phyloP scores from a whole-genome alignment of 2,888 invertebrate species.

The Timema cristinae region DNA sequence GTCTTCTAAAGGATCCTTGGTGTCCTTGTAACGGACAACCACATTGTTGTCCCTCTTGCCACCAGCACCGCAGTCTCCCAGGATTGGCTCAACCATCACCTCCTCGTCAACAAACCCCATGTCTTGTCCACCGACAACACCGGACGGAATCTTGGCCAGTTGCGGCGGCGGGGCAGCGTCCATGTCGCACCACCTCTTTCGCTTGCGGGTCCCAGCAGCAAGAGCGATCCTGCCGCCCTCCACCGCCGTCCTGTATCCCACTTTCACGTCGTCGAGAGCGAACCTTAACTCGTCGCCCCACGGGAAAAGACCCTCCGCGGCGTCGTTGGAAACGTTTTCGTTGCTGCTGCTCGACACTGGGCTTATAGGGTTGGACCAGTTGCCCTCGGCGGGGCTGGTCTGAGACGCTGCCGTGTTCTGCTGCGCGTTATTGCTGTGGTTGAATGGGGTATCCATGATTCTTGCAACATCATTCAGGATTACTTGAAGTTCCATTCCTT shows the following conservation, averaged over 20 bases:
- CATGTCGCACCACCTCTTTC: conserved; percentile 24
- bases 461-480: conserved; percentile 29
- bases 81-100: conserved; percentile 11
- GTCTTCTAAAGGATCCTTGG: conserved; percentile 9
- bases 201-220: conserved; percentile 19
- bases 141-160: neutral
- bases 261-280: neutral
- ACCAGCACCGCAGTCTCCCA: neutral
- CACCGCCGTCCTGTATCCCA: neutral
- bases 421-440: neutral
- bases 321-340: neutral
- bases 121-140: neutral
- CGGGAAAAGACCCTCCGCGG: neutral
- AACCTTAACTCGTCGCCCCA: conserved; percentile 3
- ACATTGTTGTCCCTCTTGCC: neutral
- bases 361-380: conserved; percentile 19
- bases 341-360: conserved; percentile 4
- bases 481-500: conserved; percentile 32
- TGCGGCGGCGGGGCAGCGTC: conserved; percentile 5
- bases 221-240: neutral
- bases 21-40: conserved; percentile 13
- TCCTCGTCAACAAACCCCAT: neutral
- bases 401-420: conserved; percentile 1
- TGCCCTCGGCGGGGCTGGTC: neutral
- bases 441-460: conserved; percentile 29